phyloP scores from a whole-genome alignment of 2,797 vertebrate species.

The Galagoides demidoff region DNA sequence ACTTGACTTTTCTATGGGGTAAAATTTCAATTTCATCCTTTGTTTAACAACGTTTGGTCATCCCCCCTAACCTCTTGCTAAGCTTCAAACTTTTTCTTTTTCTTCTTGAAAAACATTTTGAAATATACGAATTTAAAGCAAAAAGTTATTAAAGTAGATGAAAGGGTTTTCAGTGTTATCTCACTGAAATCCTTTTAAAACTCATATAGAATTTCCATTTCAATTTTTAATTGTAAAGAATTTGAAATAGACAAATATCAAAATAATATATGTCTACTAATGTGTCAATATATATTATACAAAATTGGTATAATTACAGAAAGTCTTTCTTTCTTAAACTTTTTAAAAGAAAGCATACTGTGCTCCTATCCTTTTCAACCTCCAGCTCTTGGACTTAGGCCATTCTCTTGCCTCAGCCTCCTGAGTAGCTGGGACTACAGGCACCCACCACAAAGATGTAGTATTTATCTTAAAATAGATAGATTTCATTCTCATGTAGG shows the following conservation, averaged over 20 bases:
- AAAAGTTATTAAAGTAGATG: background rate
- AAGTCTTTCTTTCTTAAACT: background rate
- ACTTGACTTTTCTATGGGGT: background rate
- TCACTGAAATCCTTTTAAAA: conserved; percentile 45
- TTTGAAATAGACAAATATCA: background rate
- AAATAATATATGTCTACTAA: background rate
- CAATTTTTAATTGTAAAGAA: conserved; percentile 36
- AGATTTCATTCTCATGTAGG: conserved; percentile 32
- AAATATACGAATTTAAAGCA: background rate
- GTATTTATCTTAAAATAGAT: background rate
- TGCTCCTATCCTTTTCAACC: background rate
- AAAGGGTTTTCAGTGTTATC: background rate
- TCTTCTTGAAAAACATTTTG: background rate
- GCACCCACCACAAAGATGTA: background rate
- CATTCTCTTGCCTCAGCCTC: no score
- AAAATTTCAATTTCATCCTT: conserved; percentile 4
- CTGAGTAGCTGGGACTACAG: no score
- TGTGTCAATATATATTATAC: background rate
- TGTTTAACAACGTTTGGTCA: conserved; percentile 46
- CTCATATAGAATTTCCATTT: background rate
- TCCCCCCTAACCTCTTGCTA: background rate
- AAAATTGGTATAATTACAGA: background rate
- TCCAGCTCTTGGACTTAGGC: no score
- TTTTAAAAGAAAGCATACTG: background rate
- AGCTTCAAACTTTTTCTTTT: background rate